These are phyloP conservation scores for Tenthredo notha DNA, from an alignment of 2,888 invertebrate species.

Conservation along the genomic window DNA sequence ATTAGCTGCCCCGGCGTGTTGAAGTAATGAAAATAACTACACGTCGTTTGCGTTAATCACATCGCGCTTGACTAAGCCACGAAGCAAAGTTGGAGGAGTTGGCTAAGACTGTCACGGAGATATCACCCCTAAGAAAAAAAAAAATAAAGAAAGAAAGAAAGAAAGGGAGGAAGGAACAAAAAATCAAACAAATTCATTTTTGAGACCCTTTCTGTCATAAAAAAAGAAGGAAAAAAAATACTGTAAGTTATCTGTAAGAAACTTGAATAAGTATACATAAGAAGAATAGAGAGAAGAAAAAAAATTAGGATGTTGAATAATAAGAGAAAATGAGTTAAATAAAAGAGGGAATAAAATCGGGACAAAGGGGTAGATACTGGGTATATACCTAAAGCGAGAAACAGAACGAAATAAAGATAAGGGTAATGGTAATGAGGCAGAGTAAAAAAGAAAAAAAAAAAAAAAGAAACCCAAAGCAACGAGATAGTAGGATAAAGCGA, in stretches of 20 bases:
- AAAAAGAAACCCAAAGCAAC: not conserved
- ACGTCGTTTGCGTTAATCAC: constrained; percentile 11
- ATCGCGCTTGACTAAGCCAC: constrained; percentile 1
- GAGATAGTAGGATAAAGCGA: constrained; percentile 6
- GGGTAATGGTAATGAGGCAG: constrained; percentile 32
- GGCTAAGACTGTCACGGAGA: not conserved
- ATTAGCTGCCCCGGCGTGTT: constrained; percentile 30
- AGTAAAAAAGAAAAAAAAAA: constrained; percentile 9
- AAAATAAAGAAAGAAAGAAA: not conserved
- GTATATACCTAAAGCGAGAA: not conserved
- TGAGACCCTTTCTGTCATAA: not conserved
- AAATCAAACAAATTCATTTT: not conserved
- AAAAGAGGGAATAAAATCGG: not conserved
- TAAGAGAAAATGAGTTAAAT: constrained; percentile 10
- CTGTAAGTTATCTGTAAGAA: not conserved
- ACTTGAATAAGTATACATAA: not conserved
- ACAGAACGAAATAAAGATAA: constrained; percentile 37
- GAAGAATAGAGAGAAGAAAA: not conserved
- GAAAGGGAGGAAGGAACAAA: not conserved
- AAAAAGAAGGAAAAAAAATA: not conserved
- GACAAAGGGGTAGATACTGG: not conserved
- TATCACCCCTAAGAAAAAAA: not conserved
- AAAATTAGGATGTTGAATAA: constrained; percentile 25
- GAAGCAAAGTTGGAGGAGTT: not conserved
- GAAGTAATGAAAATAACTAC: constrained; percentile 46